These are phyloP conservation scores for Macquaria australasica DNA, from an alignment of 2,113 vertebrate genomes.

Conservation along the genomic window DNA sequence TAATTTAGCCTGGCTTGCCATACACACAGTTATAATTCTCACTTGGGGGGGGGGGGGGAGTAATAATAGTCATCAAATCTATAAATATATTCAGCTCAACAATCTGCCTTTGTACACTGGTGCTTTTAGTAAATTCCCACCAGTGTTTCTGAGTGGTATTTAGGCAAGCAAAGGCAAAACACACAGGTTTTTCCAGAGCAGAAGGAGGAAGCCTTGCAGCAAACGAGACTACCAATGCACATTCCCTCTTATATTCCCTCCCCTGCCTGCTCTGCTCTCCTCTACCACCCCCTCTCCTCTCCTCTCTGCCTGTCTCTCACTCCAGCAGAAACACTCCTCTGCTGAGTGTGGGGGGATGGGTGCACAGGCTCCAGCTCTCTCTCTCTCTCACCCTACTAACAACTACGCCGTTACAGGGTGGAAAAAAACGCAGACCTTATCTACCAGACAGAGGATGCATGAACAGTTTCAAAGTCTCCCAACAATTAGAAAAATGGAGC, in stretches of 20 bases:
- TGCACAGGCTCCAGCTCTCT: conserved; percentile 72
- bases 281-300: conserved; percentile 76
- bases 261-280: conserved; percentile 69
- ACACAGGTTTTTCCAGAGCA: conserved; percentile 75
- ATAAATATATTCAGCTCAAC: not conserved
- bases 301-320: conserved; percentile 80
- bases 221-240: conserved; percentile 83
- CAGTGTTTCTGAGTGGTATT: conserved; percentile 47
- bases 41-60: not conserved
- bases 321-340: conserved; percentile 85
- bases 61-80: not conserved
- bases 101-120: not conserved
- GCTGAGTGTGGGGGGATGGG: conserved; percentile 87
- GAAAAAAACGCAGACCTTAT: conserved; percentile 59
- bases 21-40: not conserved
- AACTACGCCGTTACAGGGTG: conserved; percentile 63
- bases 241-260: conserved; percentile 78
- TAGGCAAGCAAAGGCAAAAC: conserved; percentile 54
- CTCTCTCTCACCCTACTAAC: conserved; percentile 72
- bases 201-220: conserved; percentile 81
- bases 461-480: conserved; percentile 72
- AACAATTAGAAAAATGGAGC: conserved; percentile 57
- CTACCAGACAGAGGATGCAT: conserved; percentile 66
- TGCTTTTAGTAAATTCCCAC: conserved; percentile 22
- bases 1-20: not conserved